Percentiles rank a stretch among this genome's conserved stretches.
phyloP scores from a whole-genome alignment of 64 coral and sea anemone genomes.

The Stichodactyla helianthus region DNA sequence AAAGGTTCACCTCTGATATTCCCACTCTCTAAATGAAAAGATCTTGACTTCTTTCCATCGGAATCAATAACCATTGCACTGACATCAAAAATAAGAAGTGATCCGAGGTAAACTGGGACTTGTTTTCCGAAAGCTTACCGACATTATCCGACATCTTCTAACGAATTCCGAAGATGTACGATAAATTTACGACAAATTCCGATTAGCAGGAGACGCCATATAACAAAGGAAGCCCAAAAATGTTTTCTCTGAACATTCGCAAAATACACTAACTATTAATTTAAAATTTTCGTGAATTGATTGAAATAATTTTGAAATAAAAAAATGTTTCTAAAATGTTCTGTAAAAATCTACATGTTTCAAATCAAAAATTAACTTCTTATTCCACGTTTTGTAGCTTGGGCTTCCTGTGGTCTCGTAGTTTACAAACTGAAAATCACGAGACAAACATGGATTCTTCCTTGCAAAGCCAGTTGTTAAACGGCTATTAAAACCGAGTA shows the following conservation, averaged over 20 bases:
- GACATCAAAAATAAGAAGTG: not conserved
- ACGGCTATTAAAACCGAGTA: not conserved
- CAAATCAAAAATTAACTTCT: too few relatives aligned
- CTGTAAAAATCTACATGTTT: not conserved
- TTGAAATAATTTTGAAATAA: not conserved
- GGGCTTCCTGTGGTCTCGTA: not conserved
- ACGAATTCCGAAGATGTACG: not conserved
- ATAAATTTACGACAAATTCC: not conserved
- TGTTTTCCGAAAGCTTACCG: not conserved
- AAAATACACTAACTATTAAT: too few relatives aligned
- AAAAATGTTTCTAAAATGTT: not conserved
- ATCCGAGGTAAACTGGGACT: not conserved
- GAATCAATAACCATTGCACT: not conserved
- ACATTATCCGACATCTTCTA: not conserved
- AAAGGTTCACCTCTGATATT: not conserved
- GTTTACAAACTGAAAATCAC: not conserved
- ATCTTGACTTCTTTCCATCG: not conserved
- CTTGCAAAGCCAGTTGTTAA: not conserved
- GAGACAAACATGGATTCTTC: not conserved
- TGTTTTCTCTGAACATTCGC: not conserved
- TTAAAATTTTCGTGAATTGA: not conserved
- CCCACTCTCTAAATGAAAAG: not conserved
- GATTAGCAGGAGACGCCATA: not conserved
- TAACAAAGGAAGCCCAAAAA: too few relatives aligned
- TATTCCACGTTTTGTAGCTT: not conserved